Conservation (phyloP, 1,140 invertebrate species). For the Formica exsecta region DNA sequence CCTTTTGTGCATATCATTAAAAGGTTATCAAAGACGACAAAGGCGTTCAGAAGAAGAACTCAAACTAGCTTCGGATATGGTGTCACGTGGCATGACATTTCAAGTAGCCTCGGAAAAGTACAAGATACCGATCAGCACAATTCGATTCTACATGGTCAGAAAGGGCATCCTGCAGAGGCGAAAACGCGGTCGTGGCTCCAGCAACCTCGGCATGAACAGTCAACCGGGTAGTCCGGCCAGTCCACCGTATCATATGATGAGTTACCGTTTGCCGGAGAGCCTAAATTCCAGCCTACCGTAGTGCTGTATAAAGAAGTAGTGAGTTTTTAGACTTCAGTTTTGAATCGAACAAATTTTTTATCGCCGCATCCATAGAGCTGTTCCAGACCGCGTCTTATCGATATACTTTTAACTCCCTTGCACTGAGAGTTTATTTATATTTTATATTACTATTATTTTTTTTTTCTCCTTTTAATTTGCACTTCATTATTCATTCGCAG, state of each 20-base stretch:
- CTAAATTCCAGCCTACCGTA: constrained; percentile 86
- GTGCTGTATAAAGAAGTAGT: constrained; percentile 80
- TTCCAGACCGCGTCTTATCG: constrained; percentile 76
- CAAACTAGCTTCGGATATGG: constrained; percentile 92
- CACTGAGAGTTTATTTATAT: constrained; percentile 46
- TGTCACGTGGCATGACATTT: constrained; percentile 92
- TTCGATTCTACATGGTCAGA: constrained; percentile 93
- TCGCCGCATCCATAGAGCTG: constrained; percentile 77
- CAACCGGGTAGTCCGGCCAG: constrained; percentile 88
- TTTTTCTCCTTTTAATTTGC: constrained; percentile 17
- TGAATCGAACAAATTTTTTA: constrained; percentile 79
- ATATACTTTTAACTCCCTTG: constrained; percentile 50
- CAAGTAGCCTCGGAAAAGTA: constrained; percentile 94
- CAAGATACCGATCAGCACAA: constrained; percentile 94
- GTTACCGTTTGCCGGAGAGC: constrained; percentile 90
- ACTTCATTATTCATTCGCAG: constrained; percentile 16
- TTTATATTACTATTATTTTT: constrained; percentile 22
- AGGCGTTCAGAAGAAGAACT: constrained; percentile 91
- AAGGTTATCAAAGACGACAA: constrained; percentile 88
- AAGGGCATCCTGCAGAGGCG: constrained; percentile 92
- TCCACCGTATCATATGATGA: constrained; percentile 91
- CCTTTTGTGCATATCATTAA: constrained; percentile 13
- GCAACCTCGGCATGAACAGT: constrained; percentile 82
- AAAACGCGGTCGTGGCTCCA: constrained; percentile 89
- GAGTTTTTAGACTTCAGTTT: constrained; percentile 81